Conservation (phyloP, 2,888 invertebrate species). For the Tetranychus piercei region DNA sequence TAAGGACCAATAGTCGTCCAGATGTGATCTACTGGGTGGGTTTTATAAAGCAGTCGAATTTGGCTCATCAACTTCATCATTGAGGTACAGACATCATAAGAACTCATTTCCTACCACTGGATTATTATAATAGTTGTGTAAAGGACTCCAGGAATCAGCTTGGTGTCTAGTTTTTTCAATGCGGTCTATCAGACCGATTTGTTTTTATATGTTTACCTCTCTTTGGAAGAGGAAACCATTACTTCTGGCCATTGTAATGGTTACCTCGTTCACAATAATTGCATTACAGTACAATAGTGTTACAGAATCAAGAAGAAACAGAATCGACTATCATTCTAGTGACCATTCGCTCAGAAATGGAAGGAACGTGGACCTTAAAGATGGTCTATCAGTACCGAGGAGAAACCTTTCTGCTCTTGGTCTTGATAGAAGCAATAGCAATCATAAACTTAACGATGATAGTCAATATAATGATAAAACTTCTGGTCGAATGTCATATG, state of each 20-base stretch:
- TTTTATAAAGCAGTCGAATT: too few relatives aligned
- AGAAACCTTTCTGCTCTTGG: constrained; percentile 24
- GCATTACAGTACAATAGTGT: constrained; percentile 25
- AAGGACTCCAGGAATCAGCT: too few relatives aligned
- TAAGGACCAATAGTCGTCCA: too few relatives aligned
- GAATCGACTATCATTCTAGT: constrained; percentile 3
- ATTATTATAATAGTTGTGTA: too few relatives aligned
- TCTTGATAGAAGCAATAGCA: background rate
- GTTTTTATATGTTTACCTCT: constrained; percentile 13
- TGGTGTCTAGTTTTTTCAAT: too few relatives aligned
- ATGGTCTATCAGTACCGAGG: constrained; percentile 22
- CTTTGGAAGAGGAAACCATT: constrained; percentile 25
- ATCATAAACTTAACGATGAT: background rate
- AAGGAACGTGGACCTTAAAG: background rate
- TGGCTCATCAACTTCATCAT: too few relatives aligned
- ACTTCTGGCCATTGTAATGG: constrained; percentile 23
- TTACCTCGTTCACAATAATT: constrained; percentile 21
- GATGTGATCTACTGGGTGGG: too few relatives aligned
- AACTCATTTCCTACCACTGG: too few relatives aligned
- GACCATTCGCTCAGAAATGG: background rate
- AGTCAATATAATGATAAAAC: background rate
- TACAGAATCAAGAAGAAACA: background rate
- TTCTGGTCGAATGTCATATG: background rate
- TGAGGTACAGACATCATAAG: too few relatives aligned
- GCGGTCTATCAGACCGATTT: background rate